Conservation (phyloP, 1,140 invertebrate genomes). For the Eumaeus atala region DNA sequence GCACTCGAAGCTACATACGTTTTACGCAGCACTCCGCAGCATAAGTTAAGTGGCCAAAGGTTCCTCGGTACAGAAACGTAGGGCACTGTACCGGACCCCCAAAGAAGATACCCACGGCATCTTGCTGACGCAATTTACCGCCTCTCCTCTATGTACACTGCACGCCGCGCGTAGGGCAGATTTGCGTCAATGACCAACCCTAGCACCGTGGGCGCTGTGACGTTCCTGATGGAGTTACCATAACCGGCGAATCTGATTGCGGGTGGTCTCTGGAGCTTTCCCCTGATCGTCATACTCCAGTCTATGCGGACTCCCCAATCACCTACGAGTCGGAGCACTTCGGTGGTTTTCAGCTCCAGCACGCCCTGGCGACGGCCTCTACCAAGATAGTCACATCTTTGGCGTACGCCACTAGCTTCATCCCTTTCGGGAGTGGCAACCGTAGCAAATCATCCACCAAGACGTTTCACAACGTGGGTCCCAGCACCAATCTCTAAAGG, state of each 20-base stretch:
- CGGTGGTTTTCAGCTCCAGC: constrained; percentile 26
- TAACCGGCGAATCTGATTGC: constrained; percentile 18
- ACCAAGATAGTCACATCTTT: constrained; percentile 37
- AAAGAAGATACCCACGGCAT: neutral
- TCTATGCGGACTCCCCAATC: constrained; percentile 31
- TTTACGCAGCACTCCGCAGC: no score
- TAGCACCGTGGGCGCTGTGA: constrained; percentile 1
- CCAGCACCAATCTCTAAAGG: no score
- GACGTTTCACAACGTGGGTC: constrained; percentile 58
- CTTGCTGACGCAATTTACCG: constrained; percentile 4
- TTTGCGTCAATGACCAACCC: constrained; percentile 4
- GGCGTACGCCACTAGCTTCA: constrained; percentile 37
- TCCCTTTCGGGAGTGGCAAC: constrained; percentile 26
- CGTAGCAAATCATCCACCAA: constrained; percentile 49
- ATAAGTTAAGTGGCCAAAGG: neutral
- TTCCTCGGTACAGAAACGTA: neutral
- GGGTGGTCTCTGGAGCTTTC: constrained; percentile 29
- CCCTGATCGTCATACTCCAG: constrained; percentile 27
- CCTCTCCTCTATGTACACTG: constrained; percentile 3
- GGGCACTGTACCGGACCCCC: neutral
- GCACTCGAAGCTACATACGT: no score
- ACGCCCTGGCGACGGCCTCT: constrained; percentile 27
- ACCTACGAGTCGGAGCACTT: constrained; percentile 10
- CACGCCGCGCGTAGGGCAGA: constrained; percentile 1
- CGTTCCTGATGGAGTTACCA: constrained; percentile 3